Evolutionary conservation across 1,140 invertebrate genomes (phyloP).

Genomic region (Schlechtendalia chinensis): DNA sequence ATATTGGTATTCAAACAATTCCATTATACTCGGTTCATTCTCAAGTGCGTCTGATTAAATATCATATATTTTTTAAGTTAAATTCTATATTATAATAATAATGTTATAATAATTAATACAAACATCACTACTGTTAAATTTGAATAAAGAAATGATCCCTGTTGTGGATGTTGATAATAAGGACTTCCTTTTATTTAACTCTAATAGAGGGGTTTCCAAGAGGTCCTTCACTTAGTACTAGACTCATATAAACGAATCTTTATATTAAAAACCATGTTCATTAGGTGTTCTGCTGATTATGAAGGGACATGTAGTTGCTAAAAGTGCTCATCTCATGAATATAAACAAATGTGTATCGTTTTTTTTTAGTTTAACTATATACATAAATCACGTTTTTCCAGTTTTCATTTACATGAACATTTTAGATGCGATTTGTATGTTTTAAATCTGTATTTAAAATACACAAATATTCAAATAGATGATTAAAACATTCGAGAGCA

Average conservation of each 20-base stretch:
- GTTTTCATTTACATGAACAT: no score
- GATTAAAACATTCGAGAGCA: no score
- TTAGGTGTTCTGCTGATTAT: constrained; percentile 4
- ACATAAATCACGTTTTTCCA: no score
- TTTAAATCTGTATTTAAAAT: no score
- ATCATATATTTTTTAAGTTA: not conserved
- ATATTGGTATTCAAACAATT: constrained; percentile 15
- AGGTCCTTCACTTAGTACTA: not conserved
- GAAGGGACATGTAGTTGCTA: not conserved
- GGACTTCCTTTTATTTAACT: constrained; percentile 27
- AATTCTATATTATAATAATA: no score
- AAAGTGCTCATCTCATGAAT: not conserved
- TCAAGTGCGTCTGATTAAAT: not conserved
- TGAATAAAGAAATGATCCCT: not conserved
- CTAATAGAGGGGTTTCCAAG: not conserved
- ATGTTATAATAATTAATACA: not conserved
- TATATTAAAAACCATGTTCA: not conserved
- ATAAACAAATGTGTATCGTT: not conserved
- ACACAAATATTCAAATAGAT: no score
- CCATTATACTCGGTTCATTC: not conserved
- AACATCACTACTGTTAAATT: not conserved
- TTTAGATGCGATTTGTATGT: no score
- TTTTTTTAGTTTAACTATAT: no score
- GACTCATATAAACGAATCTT: constrained; percentile 10
- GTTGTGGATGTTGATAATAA: constrained; percentile 7